Percentiles rank a stretch among this genome's conserved stretches.
phyloP scores from a whole-genome alignment of 92 coral and sea anemone genomes.

The Umimayanthus kanabou region DNA sequence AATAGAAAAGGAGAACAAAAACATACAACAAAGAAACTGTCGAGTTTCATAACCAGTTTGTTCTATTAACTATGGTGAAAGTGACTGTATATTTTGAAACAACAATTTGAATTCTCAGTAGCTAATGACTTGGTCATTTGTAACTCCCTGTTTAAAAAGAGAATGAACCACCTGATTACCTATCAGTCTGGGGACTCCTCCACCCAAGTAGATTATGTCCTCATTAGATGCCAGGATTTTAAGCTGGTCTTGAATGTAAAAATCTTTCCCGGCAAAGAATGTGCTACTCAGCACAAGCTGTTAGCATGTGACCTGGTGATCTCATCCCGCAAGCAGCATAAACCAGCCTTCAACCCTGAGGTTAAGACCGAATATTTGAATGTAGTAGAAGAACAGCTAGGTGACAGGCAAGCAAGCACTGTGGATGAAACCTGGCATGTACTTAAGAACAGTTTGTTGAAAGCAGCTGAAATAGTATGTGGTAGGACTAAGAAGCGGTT shows the following conservation, averaged over 20 bases:
- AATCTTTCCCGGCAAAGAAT: constrained; percentile 46
- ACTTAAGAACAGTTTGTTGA: too few relatives aligned
- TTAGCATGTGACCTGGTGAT: constrained; percentile 38
- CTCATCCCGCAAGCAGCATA: neutral
- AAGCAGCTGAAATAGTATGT: too few relatives aligned
- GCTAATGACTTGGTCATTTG: too few relatives aligned
- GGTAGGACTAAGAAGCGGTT: too few relatives aligned
- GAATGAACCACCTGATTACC: constrained; percentile 29
- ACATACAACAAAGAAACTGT: too few relatives aligned
- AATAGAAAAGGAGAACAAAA: too few relatives aligned
- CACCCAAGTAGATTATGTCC: constrained; percentile 30
- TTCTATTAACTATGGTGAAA: too few relatives aligned
- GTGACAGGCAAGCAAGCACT: too few relatives aligned
- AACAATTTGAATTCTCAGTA: too few relatives aligned
- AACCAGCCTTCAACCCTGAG: neutral
- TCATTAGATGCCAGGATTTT: neutral
- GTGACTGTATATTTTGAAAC: too few relatives aligned
- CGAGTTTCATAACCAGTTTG: too few relatives aligned
- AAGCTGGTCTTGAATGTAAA: constrained; percentile 15
- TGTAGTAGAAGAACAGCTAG: constrained; percentile 18
- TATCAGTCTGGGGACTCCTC: constrained; percentile 39
- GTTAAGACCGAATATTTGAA: neutral
- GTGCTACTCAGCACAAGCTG: constrained; percentile 36
- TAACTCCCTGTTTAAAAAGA: neutral
- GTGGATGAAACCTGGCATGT: too few relatives aligned